A percentile compares a stretch with the other conserved stretches of the same genome.
These are phyloP conservation scores for Sesia apiformis DNA, from an alignment of 2,888 invertebrate species.

Conservation along the genomic window DNA sequence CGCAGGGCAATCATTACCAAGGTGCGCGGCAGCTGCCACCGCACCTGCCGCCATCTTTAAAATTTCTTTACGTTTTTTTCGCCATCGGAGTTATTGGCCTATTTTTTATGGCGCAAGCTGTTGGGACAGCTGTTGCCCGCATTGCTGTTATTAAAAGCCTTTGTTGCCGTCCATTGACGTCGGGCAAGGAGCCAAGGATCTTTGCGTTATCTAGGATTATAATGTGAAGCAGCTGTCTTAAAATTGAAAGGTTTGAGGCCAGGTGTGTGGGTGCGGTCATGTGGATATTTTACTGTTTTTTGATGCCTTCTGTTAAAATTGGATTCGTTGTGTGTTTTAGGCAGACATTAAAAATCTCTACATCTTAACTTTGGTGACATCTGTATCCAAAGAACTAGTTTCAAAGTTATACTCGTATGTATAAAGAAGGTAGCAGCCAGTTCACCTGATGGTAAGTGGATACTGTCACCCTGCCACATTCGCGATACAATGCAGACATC, in stretches of 20 bases:
- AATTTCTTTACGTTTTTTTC: constrained; percentile 66
- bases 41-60: constrained; percentile 70
- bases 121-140: constrained; percentile 58
- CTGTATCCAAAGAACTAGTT: no score
- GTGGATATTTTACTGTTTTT: constrained; percentile 21
- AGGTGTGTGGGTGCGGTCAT: constrained; percentile 52
- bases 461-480: no score
- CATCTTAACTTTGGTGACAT: no score
- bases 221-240: constrained; percentile 31
- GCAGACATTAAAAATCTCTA: no score
- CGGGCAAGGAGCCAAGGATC: constrained; percentile 13
- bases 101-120: constrained; percentile 73
- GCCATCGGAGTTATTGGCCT: constrained; percentile 71
- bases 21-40: constrained; percentile 68
- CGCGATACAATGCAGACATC: no score
- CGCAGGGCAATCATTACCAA: constrained; percentile 61
- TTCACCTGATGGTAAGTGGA: no score
- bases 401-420: no score
- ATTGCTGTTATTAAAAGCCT: constrained; percentile 30
- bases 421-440: no score
- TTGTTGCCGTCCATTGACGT: constrained; percentile 24
- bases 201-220: constrained; percentile 50
- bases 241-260: constrained; percentile 43
- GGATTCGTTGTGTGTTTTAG: no score
- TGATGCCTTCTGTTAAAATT: no score